Evolutionary conservation across 2,113 vertebrate genomes (phyloP).

Genomic region (Rhodinocichla rosea): DNA sequence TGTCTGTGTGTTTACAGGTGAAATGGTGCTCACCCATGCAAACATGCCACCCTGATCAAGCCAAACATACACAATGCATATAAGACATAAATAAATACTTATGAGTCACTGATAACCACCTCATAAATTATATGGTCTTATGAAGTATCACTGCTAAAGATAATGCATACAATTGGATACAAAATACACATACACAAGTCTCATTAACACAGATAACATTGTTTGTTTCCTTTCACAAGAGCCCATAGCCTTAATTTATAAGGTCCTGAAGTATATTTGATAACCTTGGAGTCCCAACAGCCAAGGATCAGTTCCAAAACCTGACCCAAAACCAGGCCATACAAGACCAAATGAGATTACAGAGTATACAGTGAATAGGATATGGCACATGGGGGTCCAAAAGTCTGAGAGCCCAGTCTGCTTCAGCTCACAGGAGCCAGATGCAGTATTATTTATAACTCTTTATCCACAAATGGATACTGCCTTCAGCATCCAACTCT

Average conservation of each 20-base stretch:
- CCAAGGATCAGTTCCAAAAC: not conserved
- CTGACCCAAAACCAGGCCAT: not conserved
- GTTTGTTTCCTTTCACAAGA: conserved; percentile 33
- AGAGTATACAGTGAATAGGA: accelerated
- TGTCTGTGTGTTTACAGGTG: not conserved
- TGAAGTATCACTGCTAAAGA: conserved; percentile 29
- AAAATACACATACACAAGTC: not conserved
- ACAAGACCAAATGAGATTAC: not conserved
- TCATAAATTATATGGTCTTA: conserved; percentile 34
- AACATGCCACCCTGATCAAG: conserved; percentile 10
- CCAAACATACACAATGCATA: conserved; percentile 19
- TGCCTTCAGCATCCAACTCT: not conserved
- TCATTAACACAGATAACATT: conserved; percentile 7
- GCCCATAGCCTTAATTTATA: conserved; percentile 2
- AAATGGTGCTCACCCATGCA: not conserved
- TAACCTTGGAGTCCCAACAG: not conserved
- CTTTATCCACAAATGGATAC: not conserved
- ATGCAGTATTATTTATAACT: not conserved
- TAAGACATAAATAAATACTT: conserved; percentile 54
- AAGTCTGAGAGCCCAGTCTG: not conserved
- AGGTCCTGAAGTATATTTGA: not conserved
- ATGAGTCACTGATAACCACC: conserved; percentile 46
- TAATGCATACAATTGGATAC: conserved; percentile 36
- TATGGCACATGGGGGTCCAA: accelerated
- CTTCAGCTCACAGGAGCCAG: not conserved